phyloP scores from a whole-genome alignment of 2,797 vertebrate species.

The Euthynnus affinis region DNA sequence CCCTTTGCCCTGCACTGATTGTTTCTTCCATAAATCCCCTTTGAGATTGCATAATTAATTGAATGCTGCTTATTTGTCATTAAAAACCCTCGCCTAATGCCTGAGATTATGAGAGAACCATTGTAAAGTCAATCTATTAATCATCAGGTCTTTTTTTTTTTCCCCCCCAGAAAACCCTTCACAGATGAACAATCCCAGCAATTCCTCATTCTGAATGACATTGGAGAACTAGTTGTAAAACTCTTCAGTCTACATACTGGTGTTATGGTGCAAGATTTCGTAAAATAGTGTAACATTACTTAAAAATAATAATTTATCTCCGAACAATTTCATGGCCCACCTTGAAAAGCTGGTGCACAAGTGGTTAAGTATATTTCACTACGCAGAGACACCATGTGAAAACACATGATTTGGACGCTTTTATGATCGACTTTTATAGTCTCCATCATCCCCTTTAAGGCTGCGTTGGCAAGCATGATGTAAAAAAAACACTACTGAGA shows the following conservation, averaged over 20 bases:
- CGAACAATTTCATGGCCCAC: not conserved
- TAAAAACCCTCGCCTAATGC: constrained; percentile 78
- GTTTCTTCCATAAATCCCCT: constrained; percentile 85
- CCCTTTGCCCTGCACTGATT: constrained; percentile 74
- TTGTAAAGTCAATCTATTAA: constrained; percentile 82
- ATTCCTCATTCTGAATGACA: constrained; percentile 66
- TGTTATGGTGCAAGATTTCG: not conserved
- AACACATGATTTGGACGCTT: not conserved
- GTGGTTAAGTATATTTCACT: not conserved
- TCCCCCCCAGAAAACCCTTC: constrained; percentile 75
- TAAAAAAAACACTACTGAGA: not conserved
- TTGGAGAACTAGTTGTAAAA: constrained; percentile 55
- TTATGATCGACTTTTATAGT: not conserved
- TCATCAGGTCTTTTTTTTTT: constrained; percentile 67
- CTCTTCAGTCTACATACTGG: constrained; percentile 20
- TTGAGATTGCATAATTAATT: constrained; percentile 84
- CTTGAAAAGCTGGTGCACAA: not conserved
- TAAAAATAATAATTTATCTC: not conserved
- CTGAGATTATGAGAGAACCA: constrained; percentile 79
- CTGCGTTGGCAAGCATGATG: not conserved
- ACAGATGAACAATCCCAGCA: constrained; percentile 73
- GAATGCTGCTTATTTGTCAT: constrained; percentile 83
- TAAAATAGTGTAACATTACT: not conserved
- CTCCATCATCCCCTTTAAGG: not conserved
- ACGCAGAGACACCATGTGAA: too few species aligned